Conservation (phyloP, 1,140 invertebrate genomes). For the Pararge aegeria region DNA sequence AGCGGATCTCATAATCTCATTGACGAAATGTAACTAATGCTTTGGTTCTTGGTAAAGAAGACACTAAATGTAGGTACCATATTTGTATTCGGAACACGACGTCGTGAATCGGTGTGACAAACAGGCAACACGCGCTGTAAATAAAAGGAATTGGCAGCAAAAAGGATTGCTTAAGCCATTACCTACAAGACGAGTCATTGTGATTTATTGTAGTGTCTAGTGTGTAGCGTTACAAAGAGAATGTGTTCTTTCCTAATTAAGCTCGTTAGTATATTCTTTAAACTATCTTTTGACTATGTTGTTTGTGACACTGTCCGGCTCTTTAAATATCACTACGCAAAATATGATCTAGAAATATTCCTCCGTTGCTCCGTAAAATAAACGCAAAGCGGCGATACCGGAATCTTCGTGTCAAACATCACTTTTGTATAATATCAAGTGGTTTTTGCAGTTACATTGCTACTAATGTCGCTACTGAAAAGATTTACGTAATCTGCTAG, state of each 20-base stretch:
- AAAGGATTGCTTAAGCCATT: conserved; percentile 21
- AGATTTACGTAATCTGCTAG: too few relatives aligned
- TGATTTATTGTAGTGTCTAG: conserved; percentile 16
- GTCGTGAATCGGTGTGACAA: conserved; percentile 17
- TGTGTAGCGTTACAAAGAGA: background rate
- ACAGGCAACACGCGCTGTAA: conserved; percentile 20
- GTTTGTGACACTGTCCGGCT: too few relatives aligned
- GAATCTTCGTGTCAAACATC: too few relatives aligned
- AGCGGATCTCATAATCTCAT: background rate
- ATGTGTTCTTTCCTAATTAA: background rate
- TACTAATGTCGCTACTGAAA: too few relatives aligned
- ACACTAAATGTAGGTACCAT: conserved; percentile 1
- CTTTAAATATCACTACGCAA: too few relatives aligned
- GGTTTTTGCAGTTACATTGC: too few relatives aligned
- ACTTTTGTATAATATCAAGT: too few relatives aligned
- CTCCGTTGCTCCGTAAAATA: background rate
- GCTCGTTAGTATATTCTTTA: background rate
- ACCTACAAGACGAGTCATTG: conserved; percentile 11
- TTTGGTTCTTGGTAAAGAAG: background rate
- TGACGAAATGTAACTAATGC: background rate
- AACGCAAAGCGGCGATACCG: too few relatives aligned
- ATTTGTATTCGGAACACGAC: conserved; percentile 27
- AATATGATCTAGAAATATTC: too few relatives aligned
- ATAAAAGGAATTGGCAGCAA: conserved; percentile 29
- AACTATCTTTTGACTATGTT: background rate